Base-by-base conservation (phyloP, 1,140 invertebrate species). In the Thaumetopoea pityocampa region DNA sequence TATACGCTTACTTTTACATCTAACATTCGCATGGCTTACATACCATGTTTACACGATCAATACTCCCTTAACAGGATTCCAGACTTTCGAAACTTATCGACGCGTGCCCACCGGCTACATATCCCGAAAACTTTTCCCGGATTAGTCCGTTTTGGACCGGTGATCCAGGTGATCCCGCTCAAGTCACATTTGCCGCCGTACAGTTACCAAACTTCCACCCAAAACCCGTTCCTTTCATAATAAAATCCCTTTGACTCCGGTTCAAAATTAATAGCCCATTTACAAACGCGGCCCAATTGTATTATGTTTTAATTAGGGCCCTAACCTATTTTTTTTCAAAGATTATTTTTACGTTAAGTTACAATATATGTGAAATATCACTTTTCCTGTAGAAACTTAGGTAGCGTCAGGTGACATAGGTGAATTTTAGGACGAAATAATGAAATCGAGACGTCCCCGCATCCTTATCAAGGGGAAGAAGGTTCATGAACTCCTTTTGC, bases 121-220 rank as follows among this genome's bases (percentile, higher is more conserved):
- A 51, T 51, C 44, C 32, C 42, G 27, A 36, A 40, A 56, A 56
- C 48, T 56, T 56, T 51, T 51, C 32, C 48, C 36, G 51, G 53
- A 55, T 55, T 55, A 50, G 33, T 45, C 43, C 7, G 50, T 41
- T 30, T 10, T n/a, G 37, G 23, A 41, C 30, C 24, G 10, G 22
- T 16, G 20, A 48, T 29, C 43, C 51, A 55, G 52, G 52, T 55
- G 38, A 55, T 46, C 44, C 37, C 43, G 23, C 38, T 41, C 36
- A 28, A 50, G 19, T 45, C 27, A 27, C 43, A 10, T 17, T 18
- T 35, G 23, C 17, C 16, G 12, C 33, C 14, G 33, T 7, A n/a
- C 37, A 47, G 43, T 52, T 47, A 5, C 15, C 27, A 38, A 45
- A 50, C 46, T 55, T 50, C 38, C 33, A 20, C 24, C 34, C 14